A percentile compares a stretch with the other conserved stretches of the same genome.
These are phyloP conservation scores for Platycheirus rosarum DNA, from an alignment of 2,888 invertebrate species.

Conservation along the genomic window DNA sequence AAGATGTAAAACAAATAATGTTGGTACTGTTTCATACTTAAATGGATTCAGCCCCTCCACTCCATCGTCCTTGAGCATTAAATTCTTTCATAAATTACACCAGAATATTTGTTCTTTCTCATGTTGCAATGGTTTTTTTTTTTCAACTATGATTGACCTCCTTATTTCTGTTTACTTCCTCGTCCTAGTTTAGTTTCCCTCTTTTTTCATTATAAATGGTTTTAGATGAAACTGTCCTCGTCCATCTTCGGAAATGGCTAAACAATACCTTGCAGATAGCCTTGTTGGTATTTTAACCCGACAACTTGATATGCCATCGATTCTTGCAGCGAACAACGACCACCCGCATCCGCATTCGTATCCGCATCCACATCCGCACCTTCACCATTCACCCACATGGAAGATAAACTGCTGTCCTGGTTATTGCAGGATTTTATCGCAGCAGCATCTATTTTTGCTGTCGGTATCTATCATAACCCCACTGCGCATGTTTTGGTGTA, in stretches of 20 bases:
- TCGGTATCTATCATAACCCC: not conserved
- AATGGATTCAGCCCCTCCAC: too few species aligned
- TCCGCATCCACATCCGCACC: not conserved
- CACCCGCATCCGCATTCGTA: not conserved
- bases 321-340: conserved; percentile 4
- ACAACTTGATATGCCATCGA: conserved; percentile 10
- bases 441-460: conserved; percentile 45
- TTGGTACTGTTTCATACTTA: too few species aligned
- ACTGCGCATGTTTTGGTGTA: conserved; percentile 64
- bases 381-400: not conserved
- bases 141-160: conserved; percentile 46
- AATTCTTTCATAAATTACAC: conserved; percentile 44
- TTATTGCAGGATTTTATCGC: not conserved
- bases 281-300: conserved; percentile 2
- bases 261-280: not conserved
- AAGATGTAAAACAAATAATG: too few species aligned
- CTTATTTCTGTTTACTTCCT: conserved; percentile 54
- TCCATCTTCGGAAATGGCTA: conserved; percentile 16
- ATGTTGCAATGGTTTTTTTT: conserved; percentile 36
- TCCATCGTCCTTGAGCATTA: not conserved
- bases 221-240: conserved; percentile 1
- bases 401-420: conserved; percentile 43
- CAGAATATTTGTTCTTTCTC: conserved; percentile 62
- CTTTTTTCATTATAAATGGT: not conserved
- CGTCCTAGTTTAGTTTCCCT: conserved; percentile 5